A percentile compares a stretch with the other conserved stretches of the same genome.
phyloP scores from a whole-genome alignment of 2,797 vertebrate species.

The Peromyscus attwateri region DNA sequence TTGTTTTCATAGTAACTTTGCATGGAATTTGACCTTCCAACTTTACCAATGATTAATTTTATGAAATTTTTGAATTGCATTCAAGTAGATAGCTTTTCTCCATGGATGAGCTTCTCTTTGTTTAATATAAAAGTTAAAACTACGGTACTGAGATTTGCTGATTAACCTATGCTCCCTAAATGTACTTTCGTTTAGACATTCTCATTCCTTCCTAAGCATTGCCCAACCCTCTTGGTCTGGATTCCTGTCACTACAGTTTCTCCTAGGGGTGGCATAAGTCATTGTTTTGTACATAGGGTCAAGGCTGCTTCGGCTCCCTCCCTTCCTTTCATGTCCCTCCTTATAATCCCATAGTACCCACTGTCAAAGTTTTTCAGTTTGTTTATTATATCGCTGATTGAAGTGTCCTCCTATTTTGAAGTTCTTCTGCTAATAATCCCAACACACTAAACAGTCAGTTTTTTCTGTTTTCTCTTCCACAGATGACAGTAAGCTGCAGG shows the following conservation, averaged over 20 bases:
- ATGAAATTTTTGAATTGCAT: not conserved
- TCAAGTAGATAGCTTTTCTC: not conserved
- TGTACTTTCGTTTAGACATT: not conserved
- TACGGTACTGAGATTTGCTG: not conserved
- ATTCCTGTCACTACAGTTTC: not conserved
- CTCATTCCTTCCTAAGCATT: not conserved
- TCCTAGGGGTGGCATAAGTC: fast-evolving
- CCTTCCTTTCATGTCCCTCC: not conserved
- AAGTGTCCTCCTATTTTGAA: not conserved
- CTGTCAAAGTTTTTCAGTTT: not conserved
- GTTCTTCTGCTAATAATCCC: not conserved
- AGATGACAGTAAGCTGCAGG: not conserved
- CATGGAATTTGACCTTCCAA: not conserved
- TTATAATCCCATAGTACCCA: not conserved
- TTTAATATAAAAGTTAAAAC: not conserved
- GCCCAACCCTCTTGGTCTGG: not conserved
- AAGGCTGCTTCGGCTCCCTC: no score
- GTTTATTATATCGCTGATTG: not conserved
- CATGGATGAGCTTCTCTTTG: not conserved
- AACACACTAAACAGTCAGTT: not conserved
- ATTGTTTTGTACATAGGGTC: not conserved
- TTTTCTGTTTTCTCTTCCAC: not conserved
- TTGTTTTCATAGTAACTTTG: slow-evolving; percentile 17
- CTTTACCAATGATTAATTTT: not conserved
- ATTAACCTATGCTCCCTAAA: not conserved